A percentile compares a stretch with the other conserved stretches of the same genome.
phyloP scores from a whole-genome alignment of 2,888 invertebrate species.

The Ephialtes manifestator region DNA sequence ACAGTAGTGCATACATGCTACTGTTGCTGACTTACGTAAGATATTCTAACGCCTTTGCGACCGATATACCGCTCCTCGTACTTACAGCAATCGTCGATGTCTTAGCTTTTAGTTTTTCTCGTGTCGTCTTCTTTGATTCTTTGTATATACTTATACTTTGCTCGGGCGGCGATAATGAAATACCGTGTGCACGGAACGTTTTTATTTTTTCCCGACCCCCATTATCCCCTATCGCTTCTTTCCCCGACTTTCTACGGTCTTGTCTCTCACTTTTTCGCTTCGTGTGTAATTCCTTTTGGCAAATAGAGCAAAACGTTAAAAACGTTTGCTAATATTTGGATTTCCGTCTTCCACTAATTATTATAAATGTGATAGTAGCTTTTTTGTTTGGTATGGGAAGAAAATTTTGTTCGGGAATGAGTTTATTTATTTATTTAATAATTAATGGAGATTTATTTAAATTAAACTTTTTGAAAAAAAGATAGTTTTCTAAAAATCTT shows the following conservation, averaged over 20 bases:
- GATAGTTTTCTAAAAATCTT: too few species aligned
- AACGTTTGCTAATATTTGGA: not conserved
- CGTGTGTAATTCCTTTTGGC: not conserved
- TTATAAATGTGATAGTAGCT: not conserved
- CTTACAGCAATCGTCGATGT: not conserved
- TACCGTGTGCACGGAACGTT: not conserved
- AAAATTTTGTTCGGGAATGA: too few species aligned
- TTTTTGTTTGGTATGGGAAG: too few species aligned
- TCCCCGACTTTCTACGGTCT: not conserved
- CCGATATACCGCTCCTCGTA: conserved; percentile 9
- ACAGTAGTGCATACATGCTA: not conserved
- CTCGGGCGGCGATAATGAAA: not conserved
- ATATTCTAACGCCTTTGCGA: conserved; percentile 56
- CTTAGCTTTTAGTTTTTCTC: not conserved
- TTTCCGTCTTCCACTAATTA: too few species aligned
- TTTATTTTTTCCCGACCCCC: not conserved
- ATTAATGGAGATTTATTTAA: too few species aligned
- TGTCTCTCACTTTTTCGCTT: not conserved
- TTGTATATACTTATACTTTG: not conserved
- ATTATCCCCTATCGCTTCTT: not conserved
- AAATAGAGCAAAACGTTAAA: not conserved
- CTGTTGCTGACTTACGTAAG: conserved; percentile 57
- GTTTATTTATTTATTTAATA: too few species aligned
- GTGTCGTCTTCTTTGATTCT: not conserved
- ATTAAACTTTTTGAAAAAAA: too few species aligned